Evolutionary conservation across 2,113 vertebrate species (phyloP).

Genomic region (Dipodomys merriami): DNA sequence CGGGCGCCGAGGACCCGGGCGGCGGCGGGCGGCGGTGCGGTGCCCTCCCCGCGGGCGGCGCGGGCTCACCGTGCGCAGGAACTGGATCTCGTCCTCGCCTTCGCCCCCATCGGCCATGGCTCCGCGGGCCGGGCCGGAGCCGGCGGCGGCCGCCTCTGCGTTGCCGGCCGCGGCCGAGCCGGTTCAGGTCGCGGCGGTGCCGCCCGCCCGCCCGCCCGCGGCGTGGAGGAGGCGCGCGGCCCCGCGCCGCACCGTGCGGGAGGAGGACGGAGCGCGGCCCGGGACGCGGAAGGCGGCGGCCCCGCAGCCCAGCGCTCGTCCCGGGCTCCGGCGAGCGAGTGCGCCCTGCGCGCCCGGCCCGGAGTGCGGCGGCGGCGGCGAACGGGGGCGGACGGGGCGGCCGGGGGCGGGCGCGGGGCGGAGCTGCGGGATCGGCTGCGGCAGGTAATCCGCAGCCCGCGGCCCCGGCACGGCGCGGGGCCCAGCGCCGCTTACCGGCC

Average conservation of each 20-base stretch:
- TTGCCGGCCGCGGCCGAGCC: neutral
- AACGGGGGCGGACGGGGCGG: constrained; percentile 55
- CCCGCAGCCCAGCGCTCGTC: neutral
- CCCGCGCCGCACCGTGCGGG: constrained; percentile 60
- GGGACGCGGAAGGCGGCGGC: constrained; percentile 45
- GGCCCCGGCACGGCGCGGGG: constrained; percentile 56
- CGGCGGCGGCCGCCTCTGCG: neutral
- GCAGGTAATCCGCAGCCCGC: constrained; percentile 86
- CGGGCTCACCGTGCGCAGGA: constrained; percentile 92
- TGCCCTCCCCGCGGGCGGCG: neutral
- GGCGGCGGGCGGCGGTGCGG: neutral
- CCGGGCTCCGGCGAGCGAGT: constrained; percentile 45
- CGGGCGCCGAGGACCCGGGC: no score
- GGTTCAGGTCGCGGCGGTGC: neutral
- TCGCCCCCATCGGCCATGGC: constrained; percentile 93
- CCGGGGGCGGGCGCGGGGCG: constrained; percentile 70
- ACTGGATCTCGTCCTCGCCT: constrained; percentile 94
- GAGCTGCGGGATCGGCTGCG: constrained; percentile 77
- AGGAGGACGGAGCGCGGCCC: constrained; percentile 58
- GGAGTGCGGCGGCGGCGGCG: constrained; percentile 77
- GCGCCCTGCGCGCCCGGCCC: constrained; percentile 57
- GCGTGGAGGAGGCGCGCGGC: constrained; percentile 32
- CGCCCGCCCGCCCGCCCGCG: constrained; percentile 41
- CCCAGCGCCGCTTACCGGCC: constrained; percentile 84
- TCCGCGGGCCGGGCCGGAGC: constrained; percentile 69